phyloP scores from a whole-genome alignment of 1,140 invertebrate genomes.

The Marisa cornuarietis region DNA sequence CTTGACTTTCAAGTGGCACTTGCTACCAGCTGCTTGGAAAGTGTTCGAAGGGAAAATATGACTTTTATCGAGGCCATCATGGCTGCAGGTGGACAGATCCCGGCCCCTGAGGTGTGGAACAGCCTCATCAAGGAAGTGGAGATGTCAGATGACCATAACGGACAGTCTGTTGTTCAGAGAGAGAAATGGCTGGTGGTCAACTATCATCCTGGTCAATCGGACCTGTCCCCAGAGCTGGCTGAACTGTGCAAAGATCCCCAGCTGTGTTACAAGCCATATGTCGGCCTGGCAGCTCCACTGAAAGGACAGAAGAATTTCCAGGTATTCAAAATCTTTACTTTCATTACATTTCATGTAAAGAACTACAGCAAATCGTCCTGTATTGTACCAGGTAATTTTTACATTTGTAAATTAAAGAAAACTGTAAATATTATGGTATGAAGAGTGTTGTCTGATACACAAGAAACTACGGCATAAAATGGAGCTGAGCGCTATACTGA shows the following conservation, averaged over 20 bases:
- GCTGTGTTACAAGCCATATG: slow-evolving; percentile 11
- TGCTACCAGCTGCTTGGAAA: too few species aligned
- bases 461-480: too few species aligned
- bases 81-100: not conserved
- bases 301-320: not conserved
- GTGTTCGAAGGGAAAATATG: too few species aligned
- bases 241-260: not conserved
- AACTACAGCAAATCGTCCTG: too few species aligned
- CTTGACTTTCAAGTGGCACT: too few species aligned
- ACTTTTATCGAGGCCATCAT: slow-evolving; percentile 6
- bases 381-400: too few species aligned
- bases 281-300: slow-evolving; percentile 23
- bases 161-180: not conserved
- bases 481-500: too few species aligned
- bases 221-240: not conserved
- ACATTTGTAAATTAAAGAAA: too few species aligned
- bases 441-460: too few species aligned
- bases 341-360: too few species aligned
- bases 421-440: too few species aligned
- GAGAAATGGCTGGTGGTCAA: slow-evolving; percentile 17
- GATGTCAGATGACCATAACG: not conserved
- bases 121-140: not conserved
- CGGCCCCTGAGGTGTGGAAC: not conserved
- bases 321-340: too few species aligned
- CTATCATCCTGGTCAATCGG: not conserved